phyloP scores from a whole-genome alignment of 2,113 vertebrate species.

The Tetraodon nigroviridis region DNA sequence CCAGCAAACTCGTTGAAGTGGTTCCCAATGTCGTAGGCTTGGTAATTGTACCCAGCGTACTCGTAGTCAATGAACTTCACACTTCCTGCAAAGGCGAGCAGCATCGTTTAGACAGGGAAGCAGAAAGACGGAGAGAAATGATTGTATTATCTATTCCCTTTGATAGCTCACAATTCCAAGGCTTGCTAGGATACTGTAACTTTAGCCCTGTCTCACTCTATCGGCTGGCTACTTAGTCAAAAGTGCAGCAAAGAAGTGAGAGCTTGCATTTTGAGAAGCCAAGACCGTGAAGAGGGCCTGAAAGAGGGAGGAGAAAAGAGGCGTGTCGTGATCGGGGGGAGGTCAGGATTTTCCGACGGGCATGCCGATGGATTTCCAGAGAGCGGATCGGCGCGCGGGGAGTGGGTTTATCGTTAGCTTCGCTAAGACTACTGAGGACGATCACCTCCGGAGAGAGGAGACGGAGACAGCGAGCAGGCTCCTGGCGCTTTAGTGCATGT shows the following conservation, averaged over 20 bases:
- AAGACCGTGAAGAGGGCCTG: neutral
- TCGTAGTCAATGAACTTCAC: conserved; percentile 99
- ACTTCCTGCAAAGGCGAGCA: conserved; percentile 82
- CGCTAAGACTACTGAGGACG: too few species aligned
- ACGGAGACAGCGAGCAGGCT: too few species aligned
- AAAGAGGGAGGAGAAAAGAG: neutral
- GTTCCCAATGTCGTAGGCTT: conserved; percentile 98
- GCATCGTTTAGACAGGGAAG: conserved; percentile 61
- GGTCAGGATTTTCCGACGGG: neutral
- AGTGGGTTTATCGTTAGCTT: neutral
- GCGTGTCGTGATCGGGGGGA: too few species aligned
- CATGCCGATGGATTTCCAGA: neutral
- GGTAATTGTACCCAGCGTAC: conserved; percentile 97
- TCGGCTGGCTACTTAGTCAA: conserved; percentile 13
- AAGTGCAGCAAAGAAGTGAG: conserved; percentile 57
- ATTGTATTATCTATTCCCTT: conserved; percentile 56
- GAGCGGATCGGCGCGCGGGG: neutral
- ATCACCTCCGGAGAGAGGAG: neutral
- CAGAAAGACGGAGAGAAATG: conserved; percentile 16
- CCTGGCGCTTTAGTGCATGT: neutral
- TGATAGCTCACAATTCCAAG: conserved; percentile 57
- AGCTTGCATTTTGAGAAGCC: conserved; percentile 72
- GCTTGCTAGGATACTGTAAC: conserved; percentile 36
- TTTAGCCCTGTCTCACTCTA: conserved; percentile 32
- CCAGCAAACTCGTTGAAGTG: conserved; percentile 99